A percentile compares a stretch with the other conserved stretches of the same genome.
phyloP scores from a whole-genome alignment of 1,140 invertebrate species.

The Apis dorsata region DNA sequence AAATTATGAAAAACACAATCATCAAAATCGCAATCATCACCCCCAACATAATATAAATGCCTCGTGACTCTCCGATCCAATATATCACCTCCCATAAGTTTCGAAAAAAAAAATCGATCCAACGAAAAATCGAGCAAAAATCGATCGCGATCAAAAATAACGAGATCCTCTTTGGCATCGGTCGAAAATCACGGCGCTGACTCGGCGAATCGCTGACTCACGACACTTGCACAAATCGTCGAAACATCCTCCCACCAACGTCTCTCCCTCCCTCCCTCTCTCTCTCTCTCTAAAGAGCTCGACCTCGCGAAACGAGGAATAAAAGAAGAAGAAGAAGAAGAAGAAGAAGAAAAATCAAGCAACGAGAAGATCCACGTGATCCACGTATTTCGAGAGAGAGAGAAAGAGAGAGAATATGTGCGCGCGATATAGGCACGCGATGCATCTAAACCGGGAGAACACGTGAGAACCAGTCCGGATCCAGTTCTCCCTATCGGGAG shows the following conservation, averaged over 20 bases:
- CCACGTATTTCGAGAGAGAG: conserved; percentile 4
- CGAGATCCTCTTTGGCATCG: background rate
- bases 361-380: conserved; percentile 22
- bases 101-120: background rate
- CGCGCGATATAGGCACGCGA: conserved; percentile 46
- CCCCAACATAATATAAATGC: too few species aligned
- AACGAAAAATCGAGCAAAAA: background rate
- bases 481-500: conserved; percentile 40
- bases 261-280: background rate
- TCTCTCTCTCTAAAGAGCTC: background rate
- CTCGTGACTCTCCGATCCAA: too few species aligned
- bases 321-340: background rate
- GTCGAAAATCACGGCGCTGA: background rate
- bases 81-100: too few species aligned
- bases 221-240: conserved; percentile 13
- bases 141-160: background rate
- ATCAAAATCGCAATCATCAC: too few species aligned
- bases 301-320: background rate
- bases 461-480: conserved; percentile 63
- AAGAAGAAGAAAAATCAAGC: background rate
- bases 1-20: too few species aligned
- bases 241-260: background rate
- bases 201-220: conserved; percentile 1
- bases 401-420: background rate
- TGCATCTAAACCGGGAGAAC: conserved; percentile 58